phyloP scores from a whole-genome alignment of 53 echinoderm and acorn worm species.

The Echinarachnius parma region DNA sequence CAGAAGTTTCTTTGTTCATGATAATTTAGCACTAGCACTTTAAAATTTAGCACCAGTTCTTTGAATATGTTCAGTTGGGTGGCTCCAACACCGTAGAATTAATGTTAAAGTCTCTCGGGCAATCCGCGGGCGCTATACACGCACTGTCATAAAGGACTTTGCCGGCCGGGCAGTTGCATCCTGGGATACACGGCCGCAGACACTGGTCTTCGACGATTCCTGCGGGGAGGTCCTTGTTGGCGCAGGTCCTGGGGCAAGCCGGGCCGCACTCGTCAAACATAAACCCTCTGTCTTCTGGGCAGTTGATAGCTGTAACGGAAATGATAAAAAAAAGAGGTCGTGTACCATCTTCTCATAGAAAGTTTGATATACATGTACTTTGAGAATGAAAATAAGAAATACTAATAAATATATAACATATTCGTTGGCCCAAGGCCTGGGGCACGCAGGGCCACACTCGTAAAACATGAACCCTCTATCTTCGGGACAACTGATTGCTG shows the following conservation, averaged over 20 bases:
- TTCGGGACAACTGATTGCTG: no score
- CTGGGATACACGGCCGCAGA: conserved; percentile 71
- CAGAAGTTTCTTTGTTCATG: no score
- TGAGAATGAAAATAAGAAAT: no score
- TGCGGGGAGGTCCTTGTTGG: conserved; percentile 63
- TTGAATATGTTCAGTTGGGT: conserved; percentile 21
- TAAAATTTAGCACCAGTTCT: no score
- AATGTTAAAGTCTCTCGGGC: conserved; percentile 67
- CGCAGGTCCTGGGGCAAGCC: conserved; percentile 84
- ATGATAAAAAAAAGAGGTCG: neutral
- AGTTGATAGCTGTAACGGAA: conserved; percentile 71
- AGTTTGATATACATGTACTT: no score
- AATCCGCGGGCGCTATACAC: conserved; percentile 64
- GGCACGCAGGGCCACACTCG: no score
- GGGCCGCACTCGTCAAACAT: conserved; percentile 89
- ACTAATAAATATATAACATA: no score
- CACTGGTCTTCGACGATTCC: conserved; percentile 68
- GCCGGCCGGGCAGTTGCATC: conserved; percentile 80
- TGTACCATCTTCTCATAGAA: no score
- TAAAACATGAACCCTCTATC: no score
- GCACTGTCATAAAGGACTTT: conserved; percentile 71
- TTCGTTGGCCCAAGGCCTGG: no score
- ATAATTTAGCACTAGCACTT: no score
- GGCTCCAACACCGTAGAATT: conserved; percentile 64
- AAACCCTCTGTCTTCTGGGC: conserved; percentile 81